A percentile compares a stretch with the other conserved stretches of the same genome.
These are phyloP conservation scores for Tyto alba DNA, from an alignment of 2,113 vertebrate species.

Conservation along the genomic window DNA sequence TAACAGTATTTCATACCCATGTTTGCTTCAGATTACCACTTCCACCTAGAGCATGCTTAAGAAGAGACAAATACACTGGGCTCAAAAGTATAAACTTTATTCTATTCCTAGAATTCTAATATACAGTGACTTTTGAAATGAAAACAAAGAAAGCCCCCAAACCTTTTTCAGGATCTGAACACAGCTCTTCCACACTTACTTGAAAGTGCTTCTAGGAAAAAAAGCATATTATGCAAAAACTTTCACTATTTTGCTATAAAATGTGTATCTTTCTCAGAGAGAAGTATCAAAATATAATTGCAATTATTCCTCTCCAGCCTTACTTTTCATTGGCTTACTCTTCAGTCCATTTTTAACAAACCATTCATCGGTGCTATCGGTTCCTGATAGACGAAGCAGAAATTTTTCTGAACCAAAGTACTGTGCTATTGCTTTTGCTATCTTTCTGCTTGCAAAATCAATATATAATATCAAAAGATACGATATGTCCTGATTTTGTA, in stretches of 20 bases:
- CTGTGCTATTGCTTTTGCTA: neutral
- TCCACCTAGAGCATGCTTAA: neutral
- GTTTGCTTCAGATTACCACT: neutral
- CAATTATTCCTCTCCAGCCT: neutral
- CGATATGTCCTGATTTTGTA: neutral
- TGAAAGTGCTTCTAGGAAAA: neutral
- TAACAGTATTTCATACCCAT: neutral
- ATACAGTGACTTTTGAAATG: neutral
- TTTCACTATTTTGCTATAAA: neutral
- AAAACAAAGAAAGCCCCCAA: neutral
- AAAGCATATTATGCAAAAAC: neutral
- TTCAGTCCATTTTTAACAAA: neutral
- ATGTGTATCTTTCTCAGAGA: neutral
- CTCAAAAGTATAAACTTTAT: neutral
- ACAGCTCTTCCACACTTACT: neutral
- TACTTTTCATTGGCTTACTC: neutral
- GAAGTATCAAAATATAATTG: neutral
- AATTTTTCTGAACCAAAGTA: neutral
- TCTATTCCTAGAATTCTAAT: neutral
- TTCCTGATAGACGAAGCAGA: neutral
- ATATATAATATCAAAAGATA: neutral
- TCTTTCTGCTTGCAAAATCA: neutral
- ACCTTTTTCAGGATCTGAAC: neutral
- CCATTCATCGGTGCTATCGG: neutral
- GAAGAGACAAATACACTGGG: neutral